Percentiles rank a stretch among this genome's conserved stretches.
phyloP scores from a whole-genome alignment of 2,797 vertebrate genomes.

The Dermochelys coriacea region DNA sequence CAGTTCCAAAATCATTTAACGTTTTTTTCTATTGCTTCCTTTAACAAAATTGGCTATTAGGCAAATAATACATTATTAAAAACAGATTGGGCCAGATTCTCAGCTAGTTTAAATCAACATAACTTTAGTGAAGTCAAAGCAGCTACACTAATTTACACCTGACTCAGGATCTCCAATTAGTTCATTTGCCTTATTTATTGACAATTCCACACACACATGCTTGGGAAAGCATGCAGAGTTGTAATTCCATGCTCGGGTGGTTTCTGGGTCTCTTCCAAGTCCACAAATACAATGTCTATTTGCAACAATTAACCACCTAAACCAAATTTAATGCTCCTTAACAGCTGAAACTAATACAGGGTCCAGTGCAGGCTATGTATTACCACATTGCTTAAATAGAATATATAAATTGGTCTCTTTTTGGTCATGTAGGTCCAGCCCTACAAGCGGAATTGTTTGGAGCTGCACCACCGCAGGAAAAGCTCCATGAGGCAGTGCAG shows the following conservation, averaged over 20 bases:
- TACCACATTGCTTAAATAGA: rapidly evolving
- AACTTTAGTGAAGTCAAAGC: not conserved
- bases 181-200: not conserved
- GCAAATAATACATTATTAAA: not conserved
- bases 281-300: rapidly evolving
- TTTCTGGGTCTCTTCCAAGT: not conserved
- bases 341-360: rapidly evolving
- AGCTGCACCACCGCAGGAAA: not conserved
- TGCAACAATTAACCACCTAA: not conserved
- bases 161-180: not conserved
- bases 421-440: not conserved
- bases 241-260: too few species aligned
- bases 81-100: not conserved
- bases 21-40: not conserved
- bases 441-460: not conserved
- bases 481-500: not conserved
- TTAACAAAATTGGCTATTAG: not conserved
- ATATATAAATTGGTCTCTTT: not conserved
- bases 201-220: rapidly evolving
- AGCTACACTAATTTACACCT: not conserved
- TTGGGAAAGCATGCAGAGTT: not conserved
- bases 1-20: not conserved
- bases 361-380: not conserved
- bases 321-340: not conserved
- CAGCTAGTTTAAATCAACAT: not conserved